Evolutionary conservation across 2,113 vertebrate genomes (phyloP), one percentile per base, ranked within the genome.

Genomic region (Paralichthys olivaceus): DNA sequence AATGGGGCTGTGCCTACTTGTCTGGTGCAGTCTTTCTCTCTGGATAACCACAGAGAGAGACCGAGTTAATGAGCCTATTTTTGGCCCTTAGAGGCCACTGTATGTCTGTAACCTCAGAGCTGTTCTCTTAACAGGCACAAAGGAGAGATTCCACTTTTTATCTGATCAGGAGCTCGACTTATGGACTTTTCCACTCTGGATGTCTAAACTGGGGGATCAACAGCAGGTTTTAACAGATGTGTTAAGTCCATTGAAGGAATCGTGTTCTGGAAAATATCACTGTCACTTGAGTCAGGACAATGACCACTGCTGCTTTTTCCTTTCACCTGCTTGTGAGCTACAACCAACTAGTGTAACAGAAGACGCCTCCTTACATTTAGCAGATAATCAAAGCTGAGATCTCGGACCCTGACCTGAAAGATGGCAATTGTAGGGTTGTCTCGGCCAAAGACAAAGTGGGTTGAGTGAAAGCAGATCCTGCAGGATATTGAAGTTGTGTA

Each of bases 11-110:
- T 69, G 74, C 58, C 81, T 84, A 51, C 80, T 84, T 74, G 79
- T 78, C 85, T 85, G 75, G 69, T 85, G 75, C 80, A 34, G 32
- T 72, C 73, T 81, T 75, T 85, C 65, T 85, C 62, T 82, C 29
- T 45, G 80, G 59, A 72, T 73, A 88, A 75, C 79, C 72, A 66
- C 81, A 7, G 76, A 75, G 78, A 86, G 69, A 75, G 72, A 78
- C 55, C 37, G 63, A 84, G 69, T 55, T 92, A 91, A 90, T 90
- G 70, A 85, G 87, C 80, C 83, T 83, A 69, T 86, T 78, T 88
- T 90, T 87, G 76, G 82, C 86, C 87, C 84, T 87, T 34, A 22
- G 79, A 87, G 87, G 82, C 81, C 90, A 84, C 69, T 70, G 63
- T 71, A 84, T 25, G 40, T 65, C 73, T 87, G 51, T 66, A 80